A percentile compares a stretch with the other conserved stretches of the same genome.
These are phyloP conservation scores for Sepiola atlantica DNA, from an alignment of 2,888 invertebrate species.

Conservation along the genomic window DNA sequence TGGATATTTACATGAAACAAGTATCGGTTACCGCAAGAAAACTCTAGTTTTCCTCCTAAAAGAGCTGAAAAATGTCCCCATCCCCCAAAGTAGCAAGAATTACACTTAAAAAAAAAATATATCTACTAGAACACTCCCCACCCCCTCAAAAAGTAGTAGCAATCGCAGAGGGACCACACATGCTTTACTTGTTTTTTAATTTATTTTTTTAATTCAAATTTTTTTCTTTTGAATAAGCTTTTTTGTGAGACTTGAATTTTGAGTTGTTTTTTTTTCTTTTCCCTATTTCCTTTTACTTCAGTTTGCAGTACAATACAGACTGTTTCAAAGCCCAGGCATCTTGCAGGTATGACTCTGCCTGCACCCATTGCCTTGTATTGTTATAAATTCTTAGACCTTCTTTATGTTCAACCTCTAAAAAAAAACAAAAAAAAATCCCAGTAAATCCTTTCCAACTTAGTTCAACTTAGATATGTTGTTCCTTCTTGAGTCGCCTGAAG, in stretches of 20 bases:
- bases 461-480: not conserved
- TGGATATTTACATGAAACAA: too few relatives aligned
- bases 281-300: conserved; percentile 33
- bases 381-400: not conserved
- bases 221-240: not conserved
- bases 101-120: too few relatives aligned
- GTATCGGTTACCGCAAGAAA: too few relatives aligned
- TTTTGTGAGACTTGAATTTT: not conserved
- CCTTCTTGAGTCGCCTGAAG: not conserved
- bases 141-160: too few relatives aligned
- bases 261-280: not conserved
- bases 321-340: conserved; percentile 40
- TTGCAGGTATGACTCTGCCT: conserved; percentile 46
- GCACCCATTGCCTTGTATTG: conserved; percentile 45
- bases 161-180: too few relatives aligned
- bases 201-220: not conserved
- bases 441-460: not conserved
- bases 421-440: not conserved
- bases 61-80: too few relatives aligned
- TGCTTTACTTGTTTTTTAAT: not conserved
- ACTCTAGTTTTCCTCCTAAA: too few relatives aligned
- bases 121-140: too few relatives aligned
- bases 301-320: conserved; percentile 45
- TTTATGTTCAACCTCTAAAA: too few relatives aligned
- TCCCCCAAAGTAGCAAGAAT: too few relatives aligned